These are phyloP conservation scores for Cheirogaleus medius DNA, from an alignment of 2,113 vertebrate species.

Conservation along the genomic window DNA sequence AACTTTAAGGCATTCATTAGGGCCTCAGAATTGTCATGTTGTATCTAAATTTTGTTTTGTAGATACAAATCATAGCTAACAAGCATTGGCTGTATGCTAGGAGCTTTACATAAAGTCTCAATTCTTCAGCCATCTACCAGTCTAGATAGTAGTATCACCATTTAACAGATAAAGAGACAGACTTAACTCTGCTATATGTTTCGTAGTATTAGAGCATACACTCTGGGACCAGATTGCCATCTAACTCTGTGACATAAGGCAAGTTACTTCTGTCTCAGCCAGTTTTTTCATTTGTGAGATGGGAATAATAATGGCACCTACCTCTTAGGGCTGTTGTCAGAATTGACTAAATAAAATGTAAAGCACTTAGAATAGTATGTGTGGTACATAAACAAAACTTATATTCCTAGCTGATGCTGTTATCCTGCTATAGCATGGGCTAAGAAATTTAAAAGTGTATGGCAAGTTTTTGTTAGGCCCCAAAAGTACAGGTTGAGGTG, in stretches of 20 bases:
- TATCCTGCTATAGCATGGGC: background rate
- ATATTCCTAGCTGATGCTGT: slow-evolving; percentile 1
- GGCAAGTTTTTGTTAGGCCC: slow-evolving; percentile 11
- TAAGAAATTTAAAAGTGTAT: slow-evolving; percentile 4
- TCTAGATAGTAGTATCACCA: background rate
- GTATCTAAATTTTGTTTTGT: slow-evolving; percentile 42
- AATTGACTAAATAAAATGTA: slow-evolving; percentile 34
- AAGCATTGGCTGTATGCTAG: background rate
- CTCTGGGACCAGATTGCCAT: background rate
- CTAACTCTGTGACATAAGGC: background rate
- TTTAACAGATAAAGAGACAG: slow-evolving; percentile 38
- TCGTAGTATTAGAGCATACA: slow-evolving; percentile 20
- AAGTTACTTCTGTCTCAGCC: background rate
- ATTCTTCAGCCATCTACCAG: background rate
- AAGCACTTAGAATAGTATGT: background rate
- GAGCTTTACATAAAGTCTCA: slow-evolving; percentile 28
- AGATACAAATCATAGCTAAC: background rate
- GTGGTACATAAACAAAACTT: background rate
- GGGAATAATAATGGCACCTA: background rate
- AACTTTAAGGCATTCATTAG: background rate
- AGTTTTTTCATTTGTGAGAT: background rate
- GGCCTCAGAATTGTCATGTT: slow-evolving; percentile 10
- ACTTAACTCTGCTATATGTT: slow-evolving; percentile 12
- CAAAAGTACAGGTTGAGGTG: background rate
- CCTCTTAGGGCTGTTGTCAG: background rate